These are phyloP conservation scores for Meteorus sp. DNA, from an alignment of 1,140 invertebrate genomes.

Conservation along the genomic window DNA sequence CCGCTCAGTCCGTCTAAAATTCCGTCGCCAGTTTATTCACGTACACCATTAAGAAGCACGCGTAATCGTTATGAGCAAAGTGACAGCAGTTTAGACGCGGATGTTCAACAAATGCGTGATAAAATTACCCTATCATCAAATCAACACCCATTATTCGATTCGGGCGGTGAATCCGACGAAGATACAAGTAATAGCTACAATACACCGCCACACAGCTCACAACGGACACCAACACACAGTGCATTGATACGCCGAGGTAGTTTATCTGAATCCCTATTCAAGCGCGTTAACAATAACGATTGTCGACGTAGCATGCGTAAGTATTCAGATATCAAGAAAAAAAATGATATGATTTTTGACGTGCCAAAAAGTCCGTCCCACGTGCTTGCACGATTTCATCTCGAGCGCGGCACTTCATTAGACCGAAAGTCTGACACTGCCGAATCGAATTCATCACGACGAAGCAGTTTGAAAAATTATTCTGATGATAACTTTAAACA, in stretches of 20 bases:
- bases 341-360: constrained; percentile 32
- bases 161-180: constrained; percentile 43
- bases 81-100: constrained; percentile 63
- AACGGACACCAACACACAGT: constrained; percentile 41
- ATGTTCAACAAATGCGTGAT: constrained; percentile 68
- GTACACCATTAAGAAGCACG: constrained; percentile 47
- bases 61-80: constrained; percentile 41
- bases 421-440: constrained; percentile 42
- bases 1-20: constrained; percentile 66
- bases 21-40: constrained; percentile 63
- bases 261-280: constrained; percentile 42
- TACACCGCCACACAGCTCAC: constrained; percentile 44
- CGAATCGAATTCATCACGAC: constrained; percentile 46
- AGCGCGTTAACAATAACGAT: constrained; percentile 38
- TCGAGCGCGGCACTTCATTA: constrained; percentile 43
- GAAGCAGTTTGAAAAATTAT: constrained; percentile 36
- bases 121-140: constrained; percentile 38
- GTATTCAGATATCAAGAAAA: constrained; percentile 39
- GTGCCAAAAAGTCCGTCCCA: constrained; percentile 43
- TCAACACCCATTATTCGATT: constrained; percentile 36
- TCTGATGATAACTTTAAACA: constrained; percentile 36
- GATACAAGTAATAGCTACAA: constrained; percentile 45
- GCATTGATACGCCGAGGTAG: constrained; percentile 38
- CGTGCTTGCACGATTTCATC: constrained; percentile 34
- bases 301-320: constrained; percentile 40